Base-by-base conservation (phyloP, 2,113 vertebrate genomes). In the Plotosus lineatus region DNA sequence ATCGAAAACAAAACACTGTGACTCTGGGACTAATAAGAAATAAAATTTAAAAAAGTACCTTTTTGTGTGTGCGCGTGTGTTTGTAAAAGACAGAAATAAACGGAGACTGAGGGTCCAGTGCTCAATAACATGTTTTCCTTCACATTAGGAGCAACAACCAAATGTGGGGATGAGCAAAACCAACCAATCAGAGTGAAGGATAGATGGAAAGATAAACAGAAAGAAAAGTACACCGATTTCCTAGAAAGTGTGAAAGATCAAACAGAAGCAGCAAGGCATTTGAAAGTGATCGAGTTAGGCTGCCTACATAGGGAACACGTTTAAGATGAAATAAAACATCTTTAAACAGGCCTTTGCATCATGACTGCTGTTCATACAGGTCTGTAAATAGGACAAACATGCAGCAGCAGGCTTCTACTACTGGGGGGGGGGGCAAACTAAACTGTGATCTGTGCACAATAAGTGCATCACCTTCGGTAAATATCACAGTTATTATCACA, bases 41-140 rank as follows among this genome's bases (percentile, higher is more conserved):
- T n/a, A n/a, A n/a, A n/a, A n/a, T n/a, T n/a, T n/a, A n/a, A n/a
- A n/a, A 19, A 58, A n/a, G n/a, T n/a, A n/a, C n/a, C n/a, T n/a
- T n/a, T n/a, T n/a, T 61, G 36, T 61, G 23, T 19, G 50, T 28
- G 51, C 55, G 50, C 58, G 65, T 58, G 51, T 80, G 38, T 46
- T 15, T 19, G 66, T 31, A 23, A n/a, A n/a, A n/a, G n/a, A n/a
- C n/a, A n/a, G n/a, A n/a, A n/a, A n/a, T n/a, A n/a, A n/a, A n/a
- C n/a, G n/a, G n/a, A n/a, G n/a, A n/a, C n/a, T n/a, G n/a, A n/a
- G n/a, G n/a, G 28, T 46, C 79, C 78, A 71, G 53, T 77, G 79
- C 63, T 81, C 84, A 87, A 88, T 50, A 86, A 86, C 77, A 85
- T 82, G 80, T 84, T 87, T 83, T 84, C 55, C 63, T 80, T 83